These are phyloP conservation scores for Loxodonta africana DNA, from an alignment of 2,113 vertebrate genomes.

Conservation along the genomic window DNA sequence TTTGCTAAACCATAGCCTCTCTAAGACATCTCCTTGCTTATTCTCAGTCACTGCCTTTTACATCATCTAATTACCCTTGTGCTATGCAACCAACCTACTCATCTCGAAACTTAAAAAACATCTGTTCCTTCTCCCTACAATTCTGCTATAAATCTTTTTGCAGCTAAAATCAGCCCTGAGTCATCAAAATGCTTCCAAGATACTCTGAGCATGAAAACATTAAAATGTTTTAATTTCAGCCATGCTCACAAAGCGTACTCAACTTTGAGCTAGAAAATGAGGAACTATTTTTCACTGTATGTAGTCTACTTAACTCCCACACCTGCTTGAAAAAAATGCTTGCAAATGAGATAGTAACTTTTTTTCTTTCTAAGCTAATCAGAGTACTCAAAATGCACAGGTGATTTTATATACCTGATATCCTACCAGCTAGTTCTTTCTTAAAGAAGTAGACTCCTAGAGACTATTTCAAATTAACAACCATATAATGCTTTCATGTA, in stretches of 20 bases:
- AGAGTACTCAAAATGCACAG: constrained; percentile 71
- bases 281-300: constrained; percentile 73
- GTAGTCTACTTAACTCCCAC: constrained; percentile 33
- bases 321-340: constrained; percentile 65
- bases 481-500: constrained; percentile 37
- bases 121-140: constrained; percentile 68
- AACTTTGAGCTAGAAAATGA: constrained; percentile 70
- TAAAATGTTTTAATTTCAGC: constrained; percentile 69
- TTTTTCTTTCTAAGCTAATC: constrained; percentile 75
- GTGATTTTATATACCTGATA: constrained; percentile 54
- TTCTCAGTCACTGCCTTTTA: constrained; percentile 55
- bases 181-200: constrained; percentile 78
- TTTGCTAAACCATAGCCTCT: background rate
- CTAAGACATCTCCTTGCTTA: constrained; percentile 61
- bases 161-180: constrained; percentile 72
- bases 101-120: constrained; percentile 74
- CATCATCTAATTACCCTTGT: constrained; percentile 58
- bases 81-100: constrained; percentile 72
- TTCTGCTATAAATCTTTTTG: constrained; percentile 72
- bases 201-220: constrained; percentile 72
- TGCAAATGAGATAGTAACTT: constrained; percentile 64
- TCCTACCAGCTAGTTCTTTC: constrained; percentile 51
- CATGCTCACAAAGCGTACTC: constrained; percentile 60
- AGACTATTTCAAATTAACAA: constrained; percentile 75
- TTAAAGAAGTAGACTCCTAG: constrained; percentile 59